phyloP scores from a whole-genome alignment of 1,140 invertebrate genomes.

The Brachionus plicatilis region DNA sequence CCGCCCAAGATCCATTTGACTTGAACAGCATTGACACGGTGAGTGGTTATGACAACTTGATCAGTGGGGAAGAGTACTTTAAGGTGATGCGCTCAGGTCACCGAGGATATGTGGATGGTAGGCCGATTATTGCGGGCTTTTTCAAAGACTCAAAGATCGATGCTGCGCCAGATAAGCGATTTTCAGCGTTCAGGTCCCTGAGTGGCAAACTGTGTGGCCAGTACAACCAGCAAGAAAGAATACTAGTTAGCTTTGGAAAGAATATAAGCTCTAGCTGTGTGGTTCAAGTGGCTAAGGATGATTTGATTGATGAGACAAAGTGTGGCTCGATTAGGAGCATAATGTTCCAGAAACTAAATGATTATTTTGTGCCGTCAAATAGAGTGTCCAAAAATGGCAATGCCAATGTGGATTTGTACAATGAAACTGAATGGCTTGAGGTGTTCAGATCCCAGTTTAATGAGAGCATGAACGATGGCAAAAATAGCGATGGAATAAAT shows the following conservation, averaged over 20 bases:
- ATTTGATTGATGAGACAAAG: background rate
- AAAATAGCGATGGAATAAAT: background rate
- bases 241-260: background rate
- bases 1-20: background rate
- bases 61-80: background rate
- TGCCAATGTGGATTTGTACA: background rate
- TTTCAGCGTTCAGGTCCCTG: constrained; percentile 9
- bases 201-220: constrained; percentile 18
- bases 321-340: background rate
- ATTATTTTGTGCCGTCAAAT: constrained; percentile 14
- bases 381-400: constrained; percentile 21
- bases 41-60: background rate
- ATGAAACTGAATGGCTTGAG: background rate
- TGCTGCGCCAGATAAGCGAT: background rate
- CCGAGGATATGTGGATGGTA: background rate
- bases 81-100: background rate
- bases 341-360: constrained; percentile 27
- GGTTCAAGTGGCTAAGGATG: background rate
- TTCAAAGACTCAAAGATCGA: background rate
- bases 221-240: background rate
- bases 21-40: background rate
- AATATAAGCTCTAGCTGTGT: constrained; percentile 20
- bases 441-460: background rate
- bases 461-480: background rate
- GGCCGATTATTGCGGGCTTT: constrained; percentile 7